These are phyloP conservation scores for Drosophila neocordata DNA, from an alignment of 1,140 invertebrate species.

Conservation along the genomic window DNA sequence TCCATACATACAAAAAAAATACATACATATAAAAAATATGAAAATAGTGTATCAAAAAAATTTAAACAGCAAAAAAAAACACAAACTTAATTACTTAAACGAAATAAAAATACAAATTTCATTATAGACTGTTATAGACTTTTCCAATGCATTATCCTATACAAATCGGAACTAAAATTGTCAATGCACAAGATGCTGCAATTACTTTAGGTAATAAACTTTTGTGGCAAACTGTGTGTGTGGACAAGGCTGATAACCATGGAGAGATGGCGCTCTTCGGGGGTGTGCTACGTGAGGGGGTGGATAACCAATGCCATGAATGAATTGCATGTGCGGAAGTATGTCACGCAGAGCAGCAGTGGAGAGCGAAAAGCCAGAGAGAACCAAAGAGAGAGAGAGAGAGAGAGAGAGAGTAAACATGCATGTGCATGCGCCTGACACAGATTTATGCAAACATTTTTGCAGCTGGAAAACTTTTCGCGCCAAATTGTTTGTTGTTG, in stretches of 20 bases:
- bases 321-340: conserved; percentile 65
- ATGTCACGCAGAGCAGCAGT: conserved; percentile 26
- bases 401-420: conserved; percentile 22
- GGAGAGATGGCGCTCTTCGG: conserved; percentile 1
- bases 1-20: too few species aligned
- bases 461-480: conserved; percentile 72
- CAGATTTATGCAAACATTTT: conserved; percentile 69
- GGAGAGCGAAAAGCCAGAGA: neutral
- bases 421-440: conserved; percentile 53
- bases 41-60: too few species aligned
- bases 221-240: neutral
- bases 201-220: neutral
- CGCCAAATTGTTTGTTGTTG: conserved; percentile 59
- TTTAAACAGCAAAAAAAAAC: too few species aligned
- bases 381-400: neutral
- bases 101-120: too few species aligned
- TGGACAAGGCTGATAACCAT: neutral
- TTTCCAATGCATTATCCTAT: too few species aligned
- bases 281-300: conserved; percentile 8
- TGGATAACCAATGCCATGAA: conserved; percentile 56
- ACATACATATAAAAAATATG: too few species aligned
- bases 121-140: too few species aligned
- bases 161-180: too few species aligned
- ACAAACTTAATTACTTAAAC: too few species aligned
- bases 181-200: neutral